These are phyloP conservation scores for Rutilus rutilus DNA, from an alignment of 2,113 vertebrate species.

Conservation along the genomic window DNA sequence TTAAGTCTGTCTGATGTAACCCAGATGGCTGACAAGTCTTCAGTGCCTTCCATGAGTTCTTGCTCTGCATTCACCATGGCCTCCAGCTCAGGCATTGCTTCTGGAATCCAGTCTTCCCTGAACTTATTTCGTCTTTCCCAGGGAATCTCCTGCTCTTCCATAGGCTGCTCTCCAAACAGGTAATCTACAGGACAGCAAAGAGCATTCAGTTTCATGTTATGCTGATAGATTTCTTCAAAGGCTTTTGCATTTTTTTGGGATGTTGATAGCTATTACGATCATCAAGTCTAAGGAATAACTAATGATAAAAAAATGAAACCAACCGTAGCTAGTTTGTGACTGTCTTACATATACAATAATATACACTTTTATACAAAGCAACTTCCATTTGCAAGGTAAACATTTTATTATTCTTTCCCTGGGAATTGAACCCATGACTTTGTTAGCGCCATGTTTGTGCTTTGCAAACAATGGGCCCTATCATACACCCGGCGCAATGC, in stretches of 20 bases:
- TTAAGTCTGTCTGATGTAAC: conserved; percentile 56
- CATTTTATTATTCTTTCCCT: neutral
- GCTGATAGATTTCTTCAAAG: neutral
- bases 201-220: neutral
- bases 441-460: neutral
- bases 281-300: neutral
- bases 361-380: neutral
- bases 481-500: no score
- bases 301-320: neutral
- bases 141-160: conserved; percentile 59
- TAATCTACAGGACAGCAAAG: conserved; percentile 69
- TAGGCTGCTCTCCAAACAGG: conserved; percentile 76
- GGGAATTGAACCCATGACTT: no score
- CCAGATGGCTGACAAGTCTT: conserved; percentile 45
- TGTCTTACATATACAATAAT: neutral
- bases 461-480: neutral
- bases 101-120: conserved; percentile 47
- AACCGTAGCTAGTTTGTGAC: neutral
- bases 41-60: conserved; percentile 31
- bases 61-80: conserved; percentile 29
- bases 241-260: neutral
- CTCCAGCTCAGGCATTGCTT: conserved; percentile 52
- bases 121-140: conserved; percentile 53
- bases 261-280: neutral
- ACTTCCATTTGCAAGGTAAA: neutral